Percentiles rank a stretch among this genome's conserved stretches.
Evolutionary conservation across 2,888 invertebrate genomes (phyloP).

Genomic region (Eustalomyia histrio): DNA sequence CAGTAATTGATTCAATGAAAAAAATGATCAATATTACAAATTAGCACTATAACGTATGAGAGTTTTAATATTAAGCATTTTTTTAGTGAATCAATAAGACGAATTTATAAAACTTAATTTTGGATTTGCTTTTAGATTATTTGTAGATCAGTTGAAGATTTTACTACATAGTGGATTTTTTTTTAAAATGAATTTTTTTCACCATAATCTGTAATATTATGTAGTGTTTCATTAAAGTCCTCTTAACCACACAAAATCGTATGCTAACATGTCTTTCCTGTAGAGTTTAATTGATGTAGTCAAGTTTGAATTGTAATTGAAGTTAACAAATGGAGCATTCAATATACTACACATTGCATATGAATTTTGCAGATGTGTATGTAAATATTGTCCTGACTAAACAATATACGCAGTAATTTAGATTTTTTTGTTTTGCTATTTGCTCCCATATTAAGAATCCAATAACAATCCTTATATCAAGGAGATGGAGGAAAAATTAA

Average conservation of each 20-base stretch:
- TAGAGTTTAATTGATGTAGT: constrained; percentile 22
- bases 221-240: background rate
- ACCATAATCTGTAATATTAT: background rate
- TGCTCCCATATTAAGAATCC: constrained; percentile 36
- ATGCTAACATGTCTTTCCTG: background rate
- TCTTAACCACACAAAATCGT: background rate
- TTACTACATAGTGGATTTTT: too few species aligned
- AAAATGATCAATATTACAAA: too few species aligned
- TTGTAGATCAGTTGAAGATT: too few species aligned
- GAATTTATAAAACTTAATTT: too few species aligned
- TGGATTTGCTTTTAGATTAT: too few species aligned
- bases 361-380: constrained; percentile 31
- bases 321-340: constrained; percentile 54
- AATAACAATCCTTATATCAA: constrained; percentile 62
- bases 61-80: too few species aligned
- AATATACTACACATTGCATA: constrained; percentile 1
- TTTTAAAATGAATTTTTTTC: too few species aligned
- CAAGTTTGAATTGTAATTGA: constrained; percentile 44
- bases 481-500: background rate
- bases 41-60: too few species aligned
- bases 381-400: constrained; percentile 26
- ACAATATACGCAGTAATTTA: constrained; percentile 29
- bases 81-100: too few species aligned
- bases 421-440: constrained; percentile 23
- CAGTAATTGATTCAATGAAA: too few species aligned